Base-by-base conservation (phyloP, 1,140 invertebrate species). In the Dreissena rostriformis region DNA sequence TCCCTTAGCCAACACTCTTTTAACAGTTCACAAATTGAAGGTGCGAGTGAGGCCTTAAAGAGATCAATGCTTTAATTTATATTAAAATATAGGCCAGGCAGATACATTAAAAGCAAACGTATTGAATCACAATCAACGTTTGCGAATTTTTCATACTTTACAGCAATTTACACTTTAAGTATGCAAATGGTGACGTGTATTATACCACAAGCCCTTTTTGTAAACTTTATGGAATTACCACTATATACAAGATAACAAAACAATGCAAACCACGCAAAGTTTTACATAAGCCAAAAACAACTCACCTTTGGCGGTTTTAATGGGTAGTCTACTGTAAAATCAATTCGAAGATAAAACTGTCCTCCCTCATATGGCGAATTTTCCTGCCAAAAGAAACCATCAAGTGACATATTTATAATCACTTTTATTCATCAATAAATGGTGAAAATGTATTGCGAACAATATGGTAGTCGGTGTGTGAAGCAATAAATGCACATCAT, bases 221-320 rank as follows among this genome's bases (percentile, higher is more conserved):
- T 19, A 14, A 57, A 12, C 53, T 12, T 12, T 57, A 12, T 19
- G 19, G 19, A 14, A 57, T 57, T 12, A 12, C 12, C 12, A 19
- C 12, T 6, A n/a, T 61, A 61, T 61, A 12, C 17, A n/a, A 61
- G 17, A 61, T 19, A 61, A 19, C 6, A 61, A 61, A 11, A 61
- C 57, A 61, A 61, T n/a, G 57, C 17, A 61, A 61, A 61, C 57
- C 2, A 61, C 22, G 17, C 57, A n/a, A 61, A n/a, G 17, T 61
- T 61, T 24, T n/a, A 61, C 6, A 19, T n/a, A 6, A 6, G 22
- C 17, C 17, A 4, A 61, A 61, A 61, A n/a, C 49, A 22, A 29
- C 52, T 72, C 72, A 81, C 79, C 70, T 81, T 81, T 29, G 79
- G 79, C 19, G 79, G 68, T 73, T 81, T 81, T n/a, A 81, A 55